phyloP scores from a whole-genome alignment of 2,113 vertebrate genomes.

The Plestiodon gilberti region DNA sequence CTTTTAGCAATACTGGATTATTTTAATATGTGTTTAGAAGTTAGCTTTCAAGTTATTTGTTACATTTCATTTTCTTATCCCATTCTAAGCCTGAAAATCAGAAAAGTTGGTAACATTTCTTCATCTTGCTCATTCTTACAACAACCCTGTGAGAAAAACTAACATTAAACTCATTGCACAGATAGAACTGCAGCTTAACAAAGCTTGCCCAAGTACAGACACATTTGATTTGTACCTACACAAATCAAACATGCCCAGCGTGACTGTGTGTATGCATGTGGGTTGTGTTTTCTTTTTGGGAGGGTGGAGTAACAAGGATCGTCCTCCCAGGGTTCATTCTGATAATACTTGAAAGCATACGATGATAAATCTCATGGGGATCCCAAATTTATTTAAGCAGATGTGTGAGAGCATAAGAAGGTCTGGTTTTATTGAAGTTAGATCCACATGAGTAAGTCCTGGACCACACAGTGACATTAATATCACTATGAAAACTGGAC shows the following conservation, averaged over 20 bases:
- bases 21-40: constrained; percentile 22
- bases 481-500: background rate
- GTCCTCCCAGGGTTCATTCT: background rate
- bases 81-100: background rate
- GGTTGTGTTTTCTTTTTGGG: background rate
- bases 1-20: constrained; percentile 5
- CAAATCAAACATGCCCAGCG: no score
- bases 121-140: background rate
- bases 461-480: background rate
- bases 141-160: background rate
- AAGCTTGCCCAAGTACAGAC: background rate
- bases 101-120: background rate
- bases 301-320: background rate
- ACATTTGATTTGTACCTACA: background rate
- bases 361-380: background rate
- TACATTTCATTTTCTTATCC: background rate
- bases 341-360: background rate
- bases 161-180: background rate
- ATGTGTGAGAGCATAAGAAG: background rate
- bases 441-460: background rate
- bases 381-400: background rate
- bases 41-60: background rate
- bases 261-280: no score
- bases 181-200: background rate
- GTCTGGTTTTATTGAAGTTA: background rate